phyloP scores from a whole-genome alignment of 2,113 vertebrate genomes.

The Ivindomyrus marchei region DNA sequence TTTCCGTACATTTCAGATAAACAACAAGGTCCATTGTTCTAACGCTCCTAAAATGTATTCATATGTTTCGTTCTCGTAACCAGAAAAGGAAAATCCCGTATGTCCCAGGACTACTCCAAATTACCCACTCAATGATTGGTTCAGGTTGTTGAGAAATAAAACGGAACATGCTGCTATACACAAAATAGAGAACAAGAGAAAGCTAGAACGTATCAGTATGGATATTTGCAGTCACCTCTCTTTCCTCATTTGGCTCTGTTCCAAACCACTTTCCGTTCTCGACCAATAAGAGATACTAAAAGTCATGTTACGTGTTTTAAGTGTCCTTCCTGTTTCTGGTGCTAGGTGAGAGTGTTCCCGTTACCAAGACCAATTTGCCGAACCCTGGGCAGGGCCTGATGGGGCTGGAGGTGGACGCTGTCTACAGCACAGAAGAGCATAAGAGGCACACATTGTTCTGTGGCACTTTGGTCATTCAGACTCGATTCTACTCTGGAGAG shows the following conservation, averaged over 20 bases:
- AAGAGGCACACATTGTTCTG: slow-evolving; percentile 93
- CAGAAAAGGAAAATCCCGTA: neutral
- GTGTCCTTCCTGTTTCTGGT: neutral
- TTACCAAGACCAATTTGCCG: slow-evolving; percentile 94
- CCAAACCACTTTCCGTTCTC: neutral
- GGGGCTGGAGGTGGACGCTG: slow-evolving; percentile 51
- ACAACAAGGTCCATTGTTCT: neutral
- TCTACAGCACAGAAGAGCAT: slow-evolving; percentile 77
- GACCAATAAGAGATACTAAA: neutral
- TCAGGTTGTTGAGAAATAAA: neutral
- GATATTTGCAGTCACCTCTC: neutral
- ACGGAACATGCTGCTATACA: neutral
- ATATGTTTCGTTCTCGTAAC: neutral
- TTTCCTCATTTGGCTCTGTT: neutral
- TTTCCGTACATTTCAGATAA: neutral
- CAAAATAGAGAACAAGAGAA: neutral
- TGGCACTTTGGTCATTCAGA: slow-evolving; percentile 91
- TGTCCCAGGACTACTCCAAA: neutral
- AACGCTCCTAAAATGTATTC: neutral
- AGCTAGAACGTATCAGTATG: neutral
- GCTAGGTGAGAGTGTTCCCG: slow-evolving; percentile 92
- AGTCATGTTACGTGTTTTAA: neutral
- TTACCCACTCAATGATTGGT: neutral
- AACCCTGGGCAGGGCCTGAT: slow-evolving; percentile 65
- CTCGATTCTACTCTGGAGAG: slow-evolving; percentile 92